Base-by-base conservation (phyloP, 2,888 invertebrate genomes). In the Papilio protenor region DNA sequence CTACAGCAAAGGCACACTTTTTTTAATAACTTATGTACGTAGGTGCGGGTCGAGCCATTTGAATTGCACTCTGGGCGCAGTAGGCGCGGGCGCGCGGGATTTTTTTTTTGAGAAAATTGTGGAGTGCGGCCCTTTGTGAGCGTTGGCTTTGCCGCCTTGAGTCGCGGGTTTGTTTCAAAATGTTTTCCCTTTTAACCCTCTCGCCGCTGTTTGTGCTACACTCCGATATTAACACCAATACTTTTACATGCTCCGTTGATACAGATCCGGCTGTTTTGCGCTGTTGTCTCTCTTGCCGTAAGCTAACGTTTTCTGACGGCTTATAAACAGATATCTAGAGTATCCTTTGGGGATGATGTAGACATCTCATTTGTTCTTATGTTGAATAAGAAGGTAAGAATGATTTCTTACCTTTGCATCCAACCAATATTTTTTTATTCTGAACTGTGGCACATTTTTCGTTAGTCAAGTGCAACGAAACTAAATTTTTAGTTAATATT, bases 1-100 rank as follows among this genome's bases (percentile, higher is more conserved):
- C 93, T 90, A 88, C 91, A 88, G 88, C 91, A 89, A 88, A 92
- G 90, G 92, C 91, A 90, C 90, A 92, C 92, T 92, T 94, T 94
- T 92, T 94, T 94, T 94, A 94, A 94, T 94, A 94, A 94, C 94
- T 93, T 94, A 94, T 94, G 94, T 93, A 92, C 85, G 87, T 87
- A 86, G 86, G 86, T 88, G 86, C 85, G 86, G 86, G 85, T 87
- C 87, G 86, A 86, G 87, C 85, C 87, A 87, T 87, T 86, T 87
- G 86, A 87, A 87, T 87, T 87, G 86, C 87, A 84, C 87, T 87
- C 86, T 81, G 83, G 83, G 85, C 83, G 84, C 84, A 86, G 89
- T 89, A 89, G 88, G 89, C 88, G 88, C 85, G 84, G 83, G 84
- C 88, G 87, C 85, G 87, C 83, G 87, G 83, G 83, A 88, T 89